Base-by-base conservation (phyloP, 2,797 vertebrate genomes). In the Pseudochromis fuscus region DNA sequence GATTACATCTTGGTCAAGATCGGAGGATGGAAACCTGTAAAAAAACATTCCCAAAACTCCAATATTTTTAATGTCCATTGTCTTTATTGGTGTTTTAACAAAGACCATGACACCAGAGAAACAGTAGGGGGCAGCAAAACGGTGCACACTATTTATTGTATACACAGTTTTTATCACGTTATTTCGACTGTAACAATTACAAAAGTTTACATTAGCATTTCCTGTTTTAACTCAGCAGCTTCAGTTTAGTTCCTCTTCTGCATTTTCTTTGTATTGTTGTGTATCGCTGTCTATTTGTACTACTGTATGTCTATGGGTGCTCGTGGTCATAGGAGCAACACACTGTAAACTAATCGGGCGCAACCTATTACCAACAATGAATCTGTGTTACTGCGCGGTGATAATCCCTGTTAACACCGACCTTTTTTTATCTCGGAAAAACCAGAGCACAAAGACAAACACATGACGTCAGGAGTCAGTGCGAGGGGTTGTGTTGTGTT, bases 321-420 rank as follows among this genome's bases (percentile, higher is more conserved):
- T 18, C 12, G 4, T 19, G 2, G 8, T 23, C 23, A 23, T 23
- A 6, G 19, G 21, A 66, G 23, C 31, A 48, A 16, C 23, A 24
- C 53, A 19, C 9, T 24, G n/a, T 77, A 52, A 72, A 61, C 38
- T 68, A 27, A 55, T 66, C 33, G 58, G 19, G n/a, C 49, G 27
- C 61, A 45, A 58, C 48, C 49, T 67, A 67, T 67, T 72, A 60
- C 48, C 46, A 57, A 45, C 30, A 56, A 64, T 60, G 27, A 23
- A 48, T 52, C 46, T 75, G 52, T 40, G 57, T 51, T 27, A 45
- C 28, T 65, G 53, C 27, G 16, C 21, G 51, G 62, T 51, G 59
- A 62, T 66, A 49, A 76, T 65, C 66, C 45, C n/a, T 52, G 31
- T 30, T 63, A 38, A 53, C 42, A 53, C 28, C 48, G 33, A 48